phyloP scores from a whole-genome alignment of 2,888 invertebrate genomes.

The Linnaemya tessellans region DNA sequence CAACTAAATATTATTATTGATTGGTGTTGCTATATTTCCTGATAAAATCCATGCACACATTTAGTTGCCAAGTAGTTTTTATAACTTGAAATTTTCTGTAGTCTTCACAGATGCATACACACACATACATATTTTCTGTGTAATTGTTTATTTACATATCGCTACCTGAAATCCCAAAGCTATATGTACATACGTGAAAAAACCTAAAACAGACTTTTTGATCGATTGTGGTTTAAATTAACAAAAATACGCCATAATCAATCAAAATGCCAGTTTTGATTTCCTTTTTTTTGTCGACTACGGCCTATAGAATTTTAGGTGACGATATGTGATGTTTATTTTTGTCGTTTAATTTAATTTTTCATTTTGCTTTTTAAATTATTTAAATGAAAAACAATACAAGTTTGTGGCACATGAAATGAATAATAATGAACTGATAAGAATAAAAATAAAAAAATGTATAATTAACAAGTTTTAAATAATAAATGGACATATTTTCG shows the following conservation, averaged over 20 bases:
- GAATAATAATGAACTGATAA: conserved; percentile 26
- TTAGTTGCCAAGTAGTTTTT: background rate
- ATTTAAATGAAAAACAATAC: conserved; percentile 32
- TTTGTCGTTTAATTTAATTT: background rate
- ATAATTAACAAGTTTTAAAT: background rate
- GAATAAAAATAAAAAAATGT: background rate
- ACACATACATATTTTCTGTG: background rate
- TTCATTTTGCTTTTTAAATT: background rate
- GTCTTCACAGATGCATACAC: background rate
- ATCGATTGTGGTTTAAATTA: too few relatives aligned
- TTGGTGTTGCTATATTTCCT: conserved; percentile 1
- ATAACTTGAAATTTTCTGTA: background rate
- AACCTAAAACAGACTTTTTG: too few relatives aligned
- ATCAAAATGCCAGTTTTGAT: too few relatives aligned
- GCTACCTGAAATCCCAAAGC: too few relatives aligned
- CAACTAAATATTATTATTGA: background rate
- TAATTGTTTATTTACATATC: background rate
- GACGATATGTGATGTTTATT: background rate
- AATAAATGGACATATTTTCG: background rate
- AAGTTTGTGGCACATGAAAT: conserved; percentile 13
- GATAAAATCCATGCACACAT: background rate
- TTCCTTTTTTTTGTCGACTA: too few relatives aligned
- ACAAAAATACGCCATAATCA: too few relatives aligned
- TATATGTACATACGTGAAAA: too few relatives aligned
- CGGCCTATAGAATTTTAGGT: too few relatives aligned